A percentile compares a stretch with the other conserved stretches of the same genome.
Evolutionary conservation across 37 sponge, comb jelly and placozoan genomes (phyloP).

Genomic region (Diacarnus erythraeanus): DNA sequence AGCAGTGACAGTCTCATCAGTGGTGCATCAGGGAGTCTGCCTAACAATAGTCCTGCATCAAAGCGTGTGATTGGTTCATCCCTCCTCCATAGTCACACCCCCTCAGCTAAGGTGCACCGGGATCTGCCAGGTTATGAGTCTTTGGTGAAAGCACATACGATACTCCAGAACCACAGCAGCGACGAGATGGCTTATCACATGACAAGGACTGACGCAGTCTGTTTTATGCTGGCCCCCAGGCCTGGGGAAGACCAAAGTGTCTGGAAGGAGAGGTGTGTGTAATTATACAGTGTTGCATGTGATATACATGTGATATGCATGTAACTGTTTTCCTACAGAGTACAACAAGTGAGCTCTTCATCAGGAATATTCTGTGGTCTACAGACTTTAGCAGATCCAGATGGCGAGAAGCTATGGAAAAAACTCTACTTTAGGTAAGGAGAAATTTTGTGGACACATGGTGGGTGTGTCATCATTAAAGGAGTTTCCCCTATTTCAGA

Average conservation of each 20-base stretch:
- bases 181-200: conserved; percentile 68
- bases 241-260: conserved; percentile 58
- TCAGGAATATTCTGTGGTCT: conserved; percentile 64
- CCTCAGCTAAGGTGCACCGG: conserved; percentile 17
- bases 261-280: conserved; percentile 62
- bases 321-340: conserved; percentile 13
- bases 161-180: conserved; percentile 26
- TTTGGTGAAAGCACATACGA: conserved; percentile 29
- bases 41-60: neutral
- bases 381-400: conserved; percentile 53
- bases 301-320: neutral
- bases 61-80: conserved; percentile 2
- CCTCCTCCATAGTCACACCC: neutral
- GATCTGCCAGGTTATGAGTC: conserved; percentile 43
- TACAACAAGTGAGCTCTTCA: conserved; percentile 33
- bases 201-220: conserved; percentile 66
- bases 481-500: neutral
- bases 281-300: too few relatives aligned
- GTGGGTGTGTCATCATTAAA: too few relatives aligned
- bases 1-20: conserved; percentile 21
- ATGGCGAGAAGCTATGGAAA: conserved; percentile 77
- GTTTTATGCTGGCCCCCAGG: conserved; percentile 54
- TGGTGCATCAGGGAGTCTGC: neutral
- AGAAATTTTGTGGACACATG: too few relatives aligned
- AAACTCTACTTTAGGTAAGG: conserved; percentile 65